Conservation (phyloP, 2,888 invertebrate genomes). For the Drosophila phalerata region DNA sequence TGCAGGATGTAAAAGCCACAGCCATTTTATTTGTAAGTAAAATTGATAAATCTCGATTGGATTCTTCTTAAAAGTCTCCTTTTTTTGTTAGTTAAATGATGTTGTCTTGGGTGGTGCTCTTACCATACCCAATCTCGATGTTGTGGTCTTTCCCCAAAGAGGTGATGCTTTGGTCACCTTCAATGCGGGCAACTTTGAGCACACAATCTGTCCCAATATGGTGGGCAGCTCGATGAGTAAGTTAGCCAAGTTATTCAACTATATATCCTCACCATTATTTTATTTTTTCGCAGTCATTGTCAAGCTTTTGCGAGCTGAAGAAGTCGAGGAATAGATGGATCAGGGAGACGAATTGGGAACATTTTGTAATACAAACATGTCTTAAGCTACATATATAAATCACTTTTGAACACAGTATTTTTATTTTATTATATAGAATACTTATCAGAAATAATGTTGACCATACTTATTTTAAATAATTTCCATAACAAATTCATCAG, state of each 20-base stretch:
- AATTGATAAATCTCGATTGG: no score
- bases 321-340: not conserved
- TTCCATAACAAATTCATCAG: not conserved
- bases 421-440: no score
- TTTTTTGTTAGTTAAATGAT: conserved; percentile 41
- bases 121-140: not conserved
- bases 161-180: conserved; percentile 50
- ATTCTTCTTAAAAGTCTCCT: not conserved
- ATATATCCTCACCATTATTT: no score
- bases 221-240: conserved; percentile 52
- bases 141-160: conserved; percentile 32
- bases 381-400: not conserved
- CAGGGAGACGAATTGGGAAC: no score
- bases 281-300: conserved; percentile 45
- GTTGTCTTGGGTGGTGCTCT: conserved; percentile 47
- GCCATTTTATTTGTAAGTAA: conserved; percentile 54
- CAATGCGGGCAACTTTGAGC: conserved; percentile 20
- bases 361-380: no score
- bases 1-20: conserved; percentile 23
- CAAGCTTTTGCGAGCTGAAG: conserved; percentile 30
- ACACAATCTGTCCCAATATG: conserved; percentile 54
- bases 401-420: not conserved
- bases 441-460: no score
- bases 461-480: not conserved
- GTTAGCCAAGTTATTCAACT: not conserved